phyloP scores from a whole-genome alignment of 2,797 vertebrate genomes.

The Fringilla coelebs region DNA sequence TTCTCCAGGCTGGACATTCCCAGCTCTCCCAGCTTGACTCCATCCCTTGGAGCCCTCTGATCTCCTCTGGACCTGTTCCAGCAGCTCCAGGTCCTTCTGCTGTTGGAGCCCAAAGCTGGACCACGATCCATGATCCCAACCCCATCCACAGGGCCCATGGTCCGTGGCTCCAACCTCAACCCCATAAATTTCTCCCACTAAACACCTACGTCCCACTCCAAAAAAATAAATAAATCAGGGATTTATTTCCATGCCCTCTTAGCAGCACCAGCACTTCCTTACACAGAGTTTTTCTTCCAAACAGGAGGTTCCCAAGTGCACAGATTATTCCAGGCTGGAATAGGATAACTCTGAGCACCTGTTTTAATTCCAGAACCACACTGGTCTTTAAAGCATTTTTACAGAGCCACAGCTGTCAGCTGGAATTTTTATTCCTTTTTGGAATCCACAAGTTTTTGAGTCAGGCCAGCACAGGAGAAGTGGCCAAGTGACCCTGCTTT shows the following conservation, averaged over 20 bases:
- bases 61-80: fast-evolving
- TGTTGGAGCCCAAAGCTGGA: no score
- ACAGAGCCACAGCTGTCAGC: background rate
- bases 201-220: fast-evolving
- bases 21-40: background rate
- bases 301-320: background rate
- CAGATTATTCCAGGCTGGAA: background rate
- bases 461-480: background rate
- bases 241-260: background rate
- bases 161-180: background rate
- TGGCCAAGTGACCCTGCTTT: background rate
- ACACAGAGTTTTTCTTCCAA: background rate
- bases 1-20: background rate
- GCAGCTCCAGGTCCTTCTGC: fast-evolving
- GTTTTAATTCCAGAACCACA: background rate
- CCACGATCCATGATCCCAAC: background rate
- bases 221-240: background rate
- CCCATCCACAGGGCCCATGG: fast-evolving
- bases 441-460: background rate
- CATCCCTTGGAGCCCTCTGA: background rate
- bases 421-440: background rate
- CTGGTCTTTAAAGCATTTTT: background rate
- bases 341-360: background rate
- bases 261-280: background rate
- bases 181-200: background rate